Base-by-base conservation (phyloP, 1,140 invertebrate species). In the Melitaea cinxia region DNA sequence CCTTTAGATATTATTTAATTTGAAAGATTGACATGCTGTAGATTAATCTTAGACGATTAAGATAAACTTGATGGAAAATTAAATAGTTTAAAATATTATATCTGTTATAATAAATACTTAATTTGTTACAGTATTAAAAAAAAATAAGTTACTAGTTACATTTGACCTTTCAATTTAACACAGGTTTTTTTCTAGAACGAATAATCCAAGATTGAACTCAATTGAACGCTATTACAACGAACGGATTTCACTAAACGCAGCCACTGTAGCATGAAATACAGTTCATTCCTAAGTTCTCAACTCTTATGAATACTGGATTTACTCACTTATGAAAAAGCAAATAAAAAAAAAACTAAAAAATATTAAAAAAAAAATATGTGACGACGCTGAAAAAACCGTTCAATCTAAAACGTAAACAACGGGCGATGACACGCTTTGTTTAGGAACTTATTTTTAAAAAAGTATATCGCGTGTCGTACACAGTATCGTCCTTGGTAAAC, bases 401-500 rank as follows among this genome's bases (percentile, higher is more conserved):
- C 35, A 33, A 35, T 33, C 35, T 21, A 56, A 42, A 56, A 50
- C 21, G 37, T 24, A 56, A 50, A 50, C 47, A 56, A 56, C 24
- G 17, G 5, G 15, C 19, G 33, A n/a, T 21, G 21, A 26, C 53
- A 39, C 33, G 33, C 2, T 17, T 21, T 12, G 35, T 39, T 39
- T 24, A 4, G 14, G 10, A 23, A 26, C 26, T 14, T 9, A 14
- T 7, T 17, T 9, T 14, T 7, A 35, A 24, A 42, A 56, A 12
- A 59, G 28, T 35, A 4, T 7, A 10, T 15, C 37, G 17, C 10
- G 49, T n/a, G 33, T 78, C 81, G 72, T 80, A 83, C 73, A 78
- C 82, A 77, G 81, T 78, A 77, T 77, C 76, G 77, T 45, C 73
- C 73, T 72, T 56, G 60, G 65, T 49, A n/a, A 0, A 4, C 4